phyloP scores from a whole-genome alignment of 2,113 vertebrate species.

The Melierax canorus region DNA sequence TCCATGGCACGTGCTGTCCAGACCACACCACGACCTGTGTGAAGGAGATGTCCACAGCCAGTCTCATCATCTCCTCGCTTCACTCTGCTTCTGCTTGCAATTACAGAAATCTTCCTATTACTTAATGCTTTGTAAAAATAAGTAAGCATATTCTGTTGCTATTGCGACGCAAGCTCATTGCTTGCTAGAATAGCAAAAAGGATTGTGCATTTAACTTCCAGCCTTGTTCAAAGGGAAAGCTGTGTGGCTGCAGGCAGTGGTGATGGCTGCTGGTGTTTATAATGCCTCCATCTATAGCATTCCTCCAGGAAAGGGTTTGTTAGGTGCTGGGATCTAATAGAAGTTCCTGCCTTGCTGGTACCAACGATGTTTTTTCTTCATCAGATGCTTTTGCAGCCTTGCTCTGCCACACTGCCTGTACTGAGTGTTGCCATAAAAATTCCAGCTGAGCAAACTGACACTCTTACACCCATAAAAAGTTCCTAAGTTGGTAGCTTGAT shows the following conservation, averaged over 20 bases:
- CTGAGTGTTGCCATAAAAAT: background rate
- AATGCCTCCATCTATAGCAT: background rate
- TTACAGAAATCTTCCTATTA: background rate
- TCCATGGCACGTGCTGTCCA: fast-evolving
- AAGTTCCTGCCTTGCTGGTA: background rate
- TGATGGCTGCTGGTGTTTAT: background rate
- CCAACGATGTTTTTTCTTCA: background rate
- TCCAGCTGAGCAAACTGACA: background rate
- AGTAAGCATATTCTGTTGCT: background rate
- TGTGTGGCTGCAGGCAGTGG: background rate
- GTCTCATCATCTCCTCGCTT: background rate
- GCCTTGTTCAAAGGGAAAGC: background rate
- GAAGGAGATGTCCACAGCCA: background rate
- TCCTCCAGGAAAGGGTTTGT: background rate
- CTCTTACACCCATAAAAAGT: background rate
- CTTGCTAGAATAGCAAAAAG: background rate
- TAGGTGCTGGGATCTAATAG: background rate
- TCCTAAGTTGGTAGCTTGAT: background rate
- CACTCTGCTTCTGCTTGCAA: background rate
- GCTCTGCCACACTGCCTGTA: background rate
- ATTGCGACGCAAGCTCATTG: background rate
- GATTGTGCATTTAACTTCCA: background rate
- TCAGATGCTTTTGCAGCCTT: background rate
- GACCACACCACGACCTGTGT: fast-evolving
- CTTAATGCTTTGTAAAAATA: background rate